phyloP scores from a whole-genome alignment of 2,797 vertebrate genomes.

The Myotis myotis region DNA sequence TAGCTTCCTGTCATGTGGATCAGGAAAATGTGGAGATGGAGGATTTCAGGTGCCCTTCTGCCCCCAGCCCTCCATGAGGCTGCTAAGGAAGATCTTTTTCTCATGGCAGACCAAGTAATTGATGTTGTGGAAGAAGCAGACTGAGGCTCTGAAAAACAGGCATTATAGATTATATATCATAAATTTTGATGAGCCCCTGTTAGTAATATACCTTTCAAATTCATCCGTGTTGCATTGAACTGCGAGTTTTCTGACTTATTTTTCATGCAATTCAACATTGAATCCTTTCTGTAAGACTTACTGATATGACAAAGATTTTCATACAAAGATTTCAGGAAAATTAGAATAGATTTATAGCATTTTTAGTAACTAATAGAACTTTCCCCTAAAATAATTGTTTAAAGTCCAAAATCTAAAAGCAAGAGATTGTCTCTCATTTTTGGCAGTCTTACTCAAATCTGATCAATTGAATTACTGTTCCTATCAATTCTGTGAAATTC shows the following conservation, averaged over 20 bases:
- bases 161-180: accelerated
- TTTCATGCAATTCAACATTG: not conserved
- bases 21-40: not conserved
- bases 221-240: not conserved
- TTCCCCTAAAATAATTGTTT: not conserved
- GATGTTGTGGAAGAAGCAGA: not conserved
- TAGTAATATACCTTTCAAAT: not conserved
- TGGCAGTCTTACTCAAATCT: not conserved
- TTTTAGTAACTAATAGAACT: not conserved
- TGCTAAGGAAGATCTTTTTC: not conserved
- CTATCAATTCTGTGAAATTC: not conserved
- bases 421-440: not conserved
- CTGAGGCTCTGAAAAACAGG: not conserved
- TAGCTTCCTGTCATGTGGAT: not conserved
- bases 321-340: not conserved
- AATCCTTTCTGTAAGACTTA: not conserved
- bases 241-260: not conserved
- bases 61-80: too few relatives aligned
- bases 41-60: not conserved
- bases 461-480: not conserved
- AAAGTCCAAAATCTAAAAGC: not conserved
- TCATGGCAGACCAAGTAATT: not conserved
- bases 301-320: not conserved
- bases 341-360: not conserved
- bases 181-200: not conserved